A percentile compares a stretch with the other conserved stretches of the same genome.
These are phyloP conservation scores for Mormyrus lacerda DNA, from an alignment of 2,113 vertebrate genomes.

Conservation along the genomic window DNA sequence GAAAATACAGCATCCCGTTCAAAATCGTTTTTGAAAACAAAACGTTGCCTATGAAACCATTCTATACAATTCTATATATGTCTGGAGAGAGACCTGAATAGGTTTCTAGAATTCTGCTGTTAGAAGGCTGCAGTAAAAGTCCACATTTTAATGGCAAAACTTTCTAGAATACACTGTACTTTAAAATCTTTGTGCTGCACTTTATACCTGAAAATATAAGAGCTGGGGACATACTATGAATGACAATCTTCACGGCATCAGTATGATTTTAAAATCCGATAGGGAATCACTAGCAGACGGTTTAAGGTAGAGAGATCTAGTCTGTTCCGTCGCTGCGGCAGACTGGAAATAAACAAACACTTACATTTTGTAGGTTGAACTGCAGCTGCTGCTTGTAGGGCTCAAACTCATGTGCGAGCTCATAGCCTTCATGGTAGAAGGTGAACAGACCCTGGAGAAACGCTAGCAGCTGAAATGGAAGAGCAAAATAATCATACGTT, in stretches of 20 bases:
- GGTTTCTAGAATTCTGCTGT: neutral
- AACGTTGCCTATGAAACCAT: neutral
- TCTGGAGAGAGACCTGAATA: neutral
- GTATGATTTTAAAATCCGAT: neutral
- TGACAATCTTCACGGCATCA: neutral
- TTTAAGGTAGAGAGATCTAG: neutral
- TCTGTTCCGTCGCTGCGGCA: neutral
- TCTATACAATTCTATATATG: neutral
- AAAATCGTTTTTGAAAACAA: neutral
- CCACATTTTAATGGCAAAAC: neutral
- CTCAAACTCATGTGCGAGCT: constrained; percentile 92
- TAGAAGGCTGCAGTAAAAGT: neutral
- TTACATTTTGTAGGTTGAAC: constrained; percentile 98
- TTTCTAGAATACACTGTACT: neutral
- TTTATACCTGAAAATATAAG: neutral
- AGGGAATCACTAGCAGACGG: neutral
- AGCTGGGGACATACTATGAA: neutral
- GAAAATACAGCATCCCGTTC: neutral
- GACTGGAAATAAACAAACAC: constrained; percentile 25
- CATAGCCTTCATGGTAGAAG: constrained; percentile 98
- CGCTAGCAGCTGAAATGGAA: constrained; percentile 77
- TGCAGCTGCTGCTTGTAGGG: constrained; percentile 96
- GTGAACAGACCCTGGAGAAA: constrained; percentile 98
- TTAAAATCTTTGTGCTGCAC: neutral
- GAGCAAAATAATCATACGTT: constrained; percentile 7